These are phyloP conservation scores for Exephanes ischioxanthus DNA, from an alignment of 2,888 invertebrate species.

Conservation along the genomic window DNA sequence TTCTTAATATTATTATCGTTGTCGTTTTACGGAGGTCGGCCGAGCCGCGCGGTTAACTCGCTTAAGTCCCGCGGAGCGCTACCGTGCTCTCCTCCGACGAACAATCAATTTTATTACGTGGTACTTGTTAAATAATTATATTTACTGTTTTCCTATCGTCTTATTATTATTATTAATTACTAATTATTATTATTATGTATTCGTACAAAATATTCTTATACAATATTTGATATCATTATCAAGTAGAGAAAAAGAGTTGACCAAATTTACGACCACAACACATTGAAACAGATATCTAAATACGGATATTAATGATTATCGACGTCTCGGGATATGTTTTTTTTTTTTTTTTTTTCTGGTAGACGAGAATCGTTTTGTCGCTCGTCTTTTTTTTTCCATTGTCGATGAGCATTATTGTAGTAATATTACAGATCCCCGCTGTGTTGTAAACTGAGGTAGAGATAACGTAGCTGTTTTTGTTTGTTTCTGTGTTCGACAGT, in stretches of 20 bases:
- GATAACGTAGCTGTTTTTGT: conserved; percentile 75
- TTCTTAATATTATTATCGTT: conserved; percentile 72
- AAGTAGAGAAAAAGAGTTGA: conserved; percentile 74
- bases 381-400: conserved; percentile 56
- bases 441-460: conserved; percentile 76
- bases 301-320: conserved; percentile 62
- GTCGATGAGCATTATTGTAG: conserved; percentile 53
- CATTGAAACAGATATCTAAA: conserved; percentile 63
- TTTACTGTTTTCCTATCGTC: conserved; percentile 80
- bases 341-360: conserved; percentile 35
- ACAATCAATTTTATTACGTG: conserved; percentile 79
- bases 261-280: conserved; percentile 75
- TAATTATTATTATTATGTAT: conserved; percentile 74
- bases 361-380: conserved; percentile 58
- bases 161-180: conserved; percentile 61
- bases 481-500: conserved; percentile 48
- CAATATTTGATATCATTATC: conserved; percentile 76
- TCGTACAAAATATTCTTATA: conserved; percentile 79
- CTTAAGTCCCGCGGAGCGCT: neutral
- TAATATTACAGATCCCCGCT: conserved; percentile 66
- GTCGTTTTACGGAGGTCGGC: conserved; percentile 66
- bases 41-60: conserved; percentile 23
- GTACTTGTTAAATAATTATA: conserved; percentile 83
- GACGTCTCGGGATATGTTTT: conserved; percentile 45
- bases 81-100: conserved; percentile 70